Conservation (phyloP, 30 jellyfish, hydroid and myxozoan genomes). For the Turritopsis dohrnii region DNA sequence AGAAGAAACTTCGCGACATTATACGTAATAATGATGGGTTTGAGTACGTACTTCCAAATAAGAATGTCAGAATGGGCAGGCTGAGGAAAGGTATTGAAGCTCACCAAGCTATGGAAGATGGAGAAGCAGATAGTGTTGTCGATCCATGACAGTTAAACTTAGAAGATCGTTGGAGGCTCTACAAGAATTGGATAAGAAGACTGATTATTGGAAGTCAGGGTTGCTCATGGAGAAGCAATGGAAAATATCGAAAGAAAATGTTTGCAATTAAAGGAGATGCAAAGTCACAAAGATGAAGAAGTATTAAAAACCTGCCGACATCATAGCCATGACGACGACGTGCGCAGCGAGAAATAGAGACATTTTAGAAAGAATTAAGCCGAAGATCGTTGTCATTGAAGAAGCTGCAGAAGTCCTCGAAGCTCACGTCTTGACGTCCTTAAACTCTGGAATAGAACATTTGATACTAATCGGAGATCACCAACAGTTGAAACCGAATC, state of each 20-base stretch:
- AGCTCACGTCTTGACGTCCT: conserved; percentile 56
- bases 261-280: conserved; percentile 33
- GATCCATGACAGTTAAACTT: conserved; percentile 40
- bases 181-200: too few relatives aligned
- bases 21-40: conserved; percentile 39
- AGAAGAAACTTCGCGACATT: background rate
- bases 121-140: conserved; percentile 35
- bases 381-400: conserved; percentile 48
- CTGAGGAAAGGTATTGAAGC: conserved; percentile 10
- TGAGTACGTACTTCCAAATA: conserved; percentile 32
- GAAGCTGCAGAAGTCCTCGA: conserved; percentile 91
- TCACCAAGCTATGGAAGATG: conserved; percentile 44
- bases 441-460: conserved; percentile 44
- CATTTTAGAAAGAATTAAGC: conserved; percentile 30
- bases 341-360: conserved; percentile 53
- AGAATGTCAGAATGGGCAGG: conserved; percentile 16
- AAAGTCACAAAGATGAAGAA: conserved; percentile 43
- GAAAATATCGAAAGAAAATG: conserved; percentile 44
- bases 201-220: conserved; percentile 18
- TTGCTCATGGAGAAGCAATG: background rate
- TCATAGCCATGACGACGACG: too few relatives aligned
- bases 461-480: too few relatives aligned
- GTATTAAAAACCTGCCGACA: conserved; percentile 28
- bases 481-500: too few relatives aligned
- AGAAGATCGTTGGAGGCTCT: conserved; percentile 48